Conservation (phyloP, 2,888 invertebrate species). For the Meliscaeva auricollis region DNA sequence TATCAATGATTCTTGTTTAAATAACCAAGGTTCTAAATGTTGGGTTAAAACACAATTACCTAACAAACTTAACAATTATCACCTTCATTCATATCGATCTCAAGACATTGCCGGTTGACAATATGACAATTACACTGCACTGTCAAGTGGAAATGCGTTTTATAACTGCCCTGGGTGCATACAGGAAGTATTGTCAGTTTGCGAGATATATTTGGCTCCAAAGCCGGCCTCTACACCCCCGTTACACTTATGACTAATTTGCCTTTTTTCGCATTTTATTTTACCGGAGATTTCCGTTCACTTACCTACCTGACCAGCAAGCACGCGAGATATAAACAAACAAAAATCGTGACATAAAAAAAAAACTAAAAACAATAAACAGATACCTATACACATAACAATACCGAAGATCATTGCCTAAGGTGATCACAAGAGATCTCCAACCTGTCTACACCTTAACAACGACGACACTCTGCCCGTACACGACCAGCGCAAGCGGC, state of each 20-base stretch:
- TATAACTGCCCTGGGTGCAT: slow-evolving; percentile 45
- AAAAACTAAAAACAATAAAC: slow-evolving; percentile 33
- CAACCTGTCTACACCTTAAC: slow-evolving; percentile 69
- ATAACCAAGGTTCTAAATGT: too few species aligned
- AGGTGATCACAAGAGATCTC: slow-evolving; percentile 64
- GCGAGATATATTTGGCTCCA: slow-evolving; percentile 45
- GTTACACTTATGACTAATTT: slow-evolving; percentile 38
- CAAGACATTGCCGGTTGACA: slow-evolving; percentile 33
- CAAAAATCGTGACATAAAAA: slow-evolving; percentile 50
- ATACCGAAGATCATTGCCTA: slow-evolving; percentile 68
- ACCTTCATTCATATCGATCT: slow-evolving; percentile 22
- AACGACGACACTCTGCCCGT: slow-evolving; percentile 37
- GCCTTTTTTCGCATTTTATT: slow-evolving; percentile 45
- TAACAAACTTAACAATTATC: slow-evolving; percentile 49
- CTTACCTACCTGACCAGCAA: slow-evolving; percentile 15
- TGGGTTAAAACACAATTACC: background rate
- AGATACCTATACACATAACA: slow-evolving; percentile 17
- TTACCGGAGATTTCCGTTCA: slow-evolving; percentile 62
- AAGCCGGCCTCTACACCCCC: slow-evolving; percentile 39
- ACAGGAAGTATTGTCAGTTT: slow-evolving; percentile 58
- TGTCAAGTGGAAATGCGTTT: slow-evolving; percentile 9
- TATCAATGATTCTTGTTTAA: too few species aligned
- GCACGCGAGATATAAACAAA: slow-evolving; percentile 54
- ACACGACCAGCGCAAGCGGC: slow-evolving; percentile 50
- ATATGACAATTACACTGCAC: slow-evolving; percentile 40